Evolutionary conservation across 1,140 invertebrate genomes (phyloP), one percentile per base, ranked within the genome.

Genomic region (Eulimnadia texana): DNA sequence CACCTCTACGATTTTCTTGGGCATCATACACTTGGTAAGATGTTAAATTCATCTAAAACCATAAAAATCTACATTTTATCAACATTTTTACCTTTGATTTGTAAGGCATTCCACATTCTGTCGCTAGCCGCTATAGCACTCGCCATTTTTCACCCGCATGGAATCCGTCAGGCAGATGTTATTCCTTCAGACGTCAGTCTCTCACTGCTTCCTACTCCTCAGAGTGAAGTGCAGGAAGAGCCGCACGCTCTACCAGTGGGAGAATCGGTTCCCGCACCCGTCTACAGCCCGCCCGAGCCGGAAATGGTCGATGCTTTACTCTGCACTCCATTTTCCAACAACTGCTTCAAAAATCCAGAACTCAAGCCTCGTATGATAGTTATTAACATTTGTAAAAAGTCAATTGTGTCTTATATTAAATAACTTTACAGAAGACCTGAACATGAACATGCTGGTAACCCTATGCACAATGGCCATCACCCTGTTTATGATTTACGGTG

Each of bases 401-500:
- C 2, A 58, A 2, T 60, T 11, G 13, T 3, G 27, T 23, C 23
- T 22, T 3, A 25, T 0, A 42, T 23, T 16, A 24, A 50, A 61
- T 19, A 16, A 62, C 69, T 67, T 65, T 74, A 59, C 74, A 88
- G 86, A 87, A 70, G 83, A 87, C 72, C 76, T 87, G 66, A 85
- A 87, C 76, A 80, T 86, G 72, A 83, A 82, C 63, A 82, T 85
- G 51, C 76, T 87, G 67, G 79, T 90, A 61, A 86, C 84, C 63
- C 78, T 89, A 59, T 86, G 84, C 70, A 87, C 84, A 56, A 78
- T 90, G 69, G 78, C 82, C 27, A 86, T 90, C 54, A 87, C 86
- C 3, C 71, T 89, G 33, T 78, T 88, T 72, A 80, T 92, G 78
- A 81, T 90, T 24, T 90, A 88, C 73, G 88, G 88, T 62, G 83